Evolutionary conservation across 2,888 invertebrate genomes (phyloP).

Genomic region (Rotaria socialis): DNA sequence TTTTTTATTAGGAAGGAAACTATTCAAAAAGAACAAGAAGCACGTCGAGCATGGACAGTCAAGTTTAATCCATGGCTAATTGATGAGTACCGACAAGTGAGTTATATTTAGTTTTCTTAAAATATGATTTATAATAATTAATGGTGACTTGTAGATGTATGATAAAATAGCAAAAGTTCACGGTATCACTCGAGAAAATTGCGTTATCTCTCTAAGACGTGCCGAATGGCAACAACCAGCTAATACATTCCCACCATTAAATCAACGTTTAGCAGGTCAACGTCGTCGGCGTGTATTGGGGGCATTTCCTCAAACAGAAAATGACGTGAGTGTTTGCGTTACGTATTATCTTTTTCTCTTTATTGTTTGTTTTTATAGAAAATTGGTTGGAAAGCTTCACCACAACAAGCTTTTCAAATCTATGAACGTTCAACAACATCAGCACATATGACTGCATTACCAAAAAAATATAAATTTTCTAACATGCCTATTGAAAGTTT

Average conservation of each 20-base stretch:
- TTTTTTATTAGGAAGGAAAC: not conserved
- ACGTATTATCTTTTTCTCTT: not conserved
- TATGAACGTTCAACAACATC: not conserved
- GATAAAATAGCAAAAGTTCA: not conserved
- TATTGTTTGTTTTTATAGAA: not conserved
- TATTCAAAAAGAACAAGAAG: not conserved
- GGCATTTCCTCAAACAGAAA: not conserved
- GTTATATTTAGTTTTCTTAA: not conserved
- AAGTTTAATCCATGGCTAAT: not conserved
- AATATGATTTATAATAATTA: not conserved
- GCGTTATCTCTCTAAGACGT: not conserved
- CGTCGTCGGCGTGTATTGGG: not conserved
- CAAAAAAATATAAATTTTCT: not conserved
- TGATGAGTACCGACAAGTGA: not conserved
- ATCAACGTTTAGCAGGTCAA: not conserved
- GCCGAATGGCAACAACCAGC: not conserved
- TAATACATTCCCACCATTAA: not conserved
- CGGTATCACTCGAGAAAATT: not conserved
- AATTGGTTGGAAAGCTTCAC: not conserved
- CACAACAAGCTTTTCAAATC: not conserved
- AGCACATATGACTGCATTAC: not conserved
- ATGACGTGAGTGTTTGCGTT: not conserved
- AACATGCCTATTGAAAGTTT: conserved; percentile 14
- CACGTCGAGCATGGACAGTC: not conserved
- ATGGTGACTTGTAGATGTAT: not conserved